phyloP scores from a whole-genome alignment of 2,888 invertebrate species.

The Agrochola litura region DNA sequence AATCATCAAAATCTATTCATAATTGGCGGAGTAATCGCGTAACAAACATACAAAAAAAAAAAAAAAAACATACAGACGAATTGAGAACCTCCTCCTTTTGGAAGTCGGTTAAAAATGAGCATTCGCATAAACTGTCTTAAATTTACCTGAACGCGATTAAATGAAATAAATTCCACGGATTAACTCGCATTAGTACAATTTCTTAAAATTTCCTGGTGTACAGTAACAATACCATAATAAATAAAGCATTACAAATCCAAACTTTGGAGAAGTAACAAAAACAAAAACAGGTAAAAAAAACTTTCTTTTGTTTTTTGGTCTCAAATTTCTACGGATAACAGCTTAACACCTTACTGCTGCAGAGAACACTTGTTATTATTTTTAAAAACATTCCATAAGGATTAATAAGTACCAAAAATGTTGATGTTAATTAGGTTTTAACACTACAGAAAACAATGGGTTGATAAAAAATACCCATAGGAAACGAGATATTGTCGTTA shows the following conservation, averaged over 20 bases:
- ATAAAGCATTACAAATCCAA: conserved; percentile 15
- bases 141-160: conserved; percentile 12
- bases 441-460: conserved; percentile 12
- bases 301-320: not conserved
- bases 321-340: conserved; percentile 12
- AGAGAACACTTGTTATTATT: not conserved
- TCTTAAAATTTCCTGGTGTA: not conserved
- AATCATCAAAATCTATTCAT: too few relatives aligned
- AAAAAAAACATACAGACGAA: too few relatives aligned
- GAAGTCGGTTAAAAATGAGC: too few relatives aligned
- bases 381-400: not conserved
- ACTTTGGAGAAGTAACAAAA: conserved; percentile 4
- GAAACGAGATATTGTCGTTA: conserved; percentile 1
- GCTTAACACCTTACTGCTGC: not conserved
- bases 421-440: conserved; percentile 7
- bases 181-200: conserved; percentile 29
- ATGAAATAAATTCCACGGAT: conserved; percentile 22
- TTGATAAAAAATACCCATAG: conserved; percentile 29
- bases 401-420: not conserved
- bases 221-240: conserved; percentile 17
- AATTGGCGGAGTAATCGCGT: too few relatives aligned
- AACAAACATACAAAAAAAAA: too few relatives aligned
- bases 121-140: not conserved
- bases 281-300: not conserved
- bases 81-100: too few relatives aligned